Percentiles rank a stretch among this genome's conserved stretches.
These are phyloP conservation scores for Cynopterus brachyotis DNA, from an alignment of 2,113 vertebrate species.

Conservation along the genomic window DNA sequence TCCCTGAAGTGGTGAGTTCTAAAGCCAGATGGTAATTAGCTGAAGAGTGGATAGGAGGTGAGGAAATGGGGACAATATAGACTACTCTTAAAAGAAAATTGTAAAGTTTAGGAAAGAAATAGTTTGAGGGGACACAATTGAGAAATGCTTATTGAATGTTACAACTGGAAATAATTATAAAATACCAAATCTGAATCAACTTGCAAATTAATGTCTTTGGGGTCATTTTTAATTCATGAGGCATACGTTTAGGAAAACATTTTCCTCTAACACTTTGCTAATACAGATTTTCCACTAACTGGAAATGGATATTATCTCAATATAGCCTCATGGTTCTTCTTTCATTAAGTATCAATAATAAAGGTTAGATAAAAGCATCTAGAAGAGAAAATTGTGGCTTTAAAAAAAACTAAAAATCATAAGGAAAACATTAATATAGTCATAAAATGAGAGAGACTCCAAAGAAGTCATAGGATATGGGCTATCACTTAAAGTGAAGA, in stretches of 20 bases:
- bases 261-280: background rate
- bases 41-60: background rate
- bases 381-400: background rate
- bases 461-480: conserved; percentile 24
- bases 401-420: conserved; percentile 19
- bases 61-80: background rate
- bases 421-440: background rate
- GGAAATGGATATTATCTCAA: background rate
- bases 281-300: background rate
- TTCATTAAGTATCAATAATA: background rate
- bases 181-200: conserved; percentile 3
- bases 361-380: background rate
- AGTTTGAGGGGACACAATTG: background rate
- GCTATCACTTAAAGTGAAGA: conserved; percentile 15
- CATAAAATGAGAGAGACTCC: background rate
- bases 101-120: background rate
- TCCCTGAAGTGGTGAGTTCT: background rate
- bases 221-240: background rate
- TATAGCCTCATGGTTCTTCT: background rate
- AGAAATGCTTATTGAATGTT: background rate
- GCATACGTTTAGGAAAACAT: background rate
- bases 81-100: background rate
- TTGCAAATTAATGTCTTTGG: background rate
- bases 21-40: background rate
- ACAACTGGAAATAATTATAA: background rate